Evolutionary conservation across 2,797 vertebrate species (phyloP).

Genomic region (Xenopus petersii): DNA sequence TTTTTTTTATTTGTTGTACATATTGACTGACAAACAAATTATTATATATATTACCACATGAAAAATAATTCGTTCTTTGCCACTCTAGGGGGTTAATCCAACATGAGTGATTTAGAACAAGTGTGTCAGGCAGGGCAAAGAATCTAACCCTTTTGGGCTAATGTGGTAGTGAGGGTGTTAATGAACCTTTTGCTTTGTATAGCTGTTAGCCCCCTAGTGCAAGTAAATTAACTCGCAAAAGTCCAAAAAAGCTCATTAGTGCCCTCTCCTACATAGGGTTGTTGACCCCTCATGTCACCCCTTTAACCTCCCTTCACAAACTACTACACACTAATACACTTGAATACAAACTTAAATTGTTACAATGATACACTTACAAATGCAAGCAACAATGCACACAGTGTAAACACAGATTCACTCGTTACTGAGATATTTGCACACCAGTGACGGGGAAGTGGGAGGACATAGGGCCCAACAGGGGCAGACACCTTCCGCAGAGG

Average conservation of each 20-base stretch:
- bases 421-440: background rate
- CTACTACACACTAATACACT: background rate
- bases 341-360: background rate
- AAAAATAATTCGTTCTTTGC: background rate
- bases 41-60: too few relatives aligned
- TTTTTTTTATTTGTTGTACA: too few relatives aligned
- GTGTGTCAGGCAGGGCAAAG: background rate
- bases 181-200: constrained; percentile 4
- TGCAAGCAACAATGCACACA: background rate
- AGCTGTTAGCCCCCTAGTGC: background rate
- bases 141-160: background rate
- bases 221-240: background rate
- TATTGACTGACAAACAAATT: too few relatives aligned
- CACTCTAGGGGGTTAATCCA: constrained; percentile 2
- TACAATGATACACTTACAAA: background rate
- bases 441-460: background rate
- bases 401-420: background rate
- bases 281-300: constrained; percentile 3
- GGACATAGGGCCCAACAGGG: too few relatives aligned
- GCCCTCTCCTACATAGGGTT: background rate
- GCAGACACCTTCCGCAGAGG: too few relatives aligned
- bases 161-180: constrained; percentile 1
- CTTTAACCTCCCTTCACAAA: constrained; percentile 4
- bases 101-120: background rate
- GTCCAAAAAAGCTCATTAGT: constrained; percentile 8